Base-by-base conservation (phyloP, 2,797 vertebrate genomes). In the Lepidocolaptes lacrymiger region DNA sequence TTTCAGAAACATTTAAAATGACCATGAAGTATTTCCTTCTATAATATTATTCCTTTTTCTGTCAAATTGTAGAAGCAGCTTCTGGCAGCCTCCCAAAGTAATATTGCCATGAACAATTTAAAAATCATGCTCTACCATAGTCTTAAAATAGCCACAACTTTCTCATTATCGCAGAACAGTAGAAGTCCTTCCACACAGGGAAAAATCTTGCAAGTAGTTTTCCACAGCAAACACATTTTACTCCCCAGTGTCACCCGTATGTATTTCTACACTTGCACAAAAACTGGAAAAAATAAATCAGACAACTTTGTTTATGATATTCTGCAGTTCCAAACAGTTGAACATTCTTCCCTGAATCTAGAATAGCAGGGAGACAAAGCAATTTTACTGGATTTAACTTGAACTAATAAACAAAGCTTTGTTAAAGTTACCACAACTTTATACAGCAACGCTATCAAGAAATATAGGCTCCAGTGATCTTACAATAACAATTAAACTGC, bases 111-210 rank as follows among this genome's bases (percentile, higher is more conserved):
- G 73, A 91, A 93, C 85, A 94, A 93, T 83, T 83, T 6, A 85
- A 96, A 96, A 78, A 87, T 17, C 48, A 49, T 44, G 48, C 49
- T 73, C 58, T 63, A 90, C 49, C 41, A 56, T 2, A 46, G 62
- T 49, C 88, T 68, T 91, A 96, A 96, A 96, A 95, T 90, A 97
- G 85, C 83, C 85, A 30, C 83, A 94, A 67, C 43, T 92, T 94
- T 95, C 91, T 95, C 67, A 95, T 94, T 94, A 94, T 90, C 93
- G 59, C 3, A 0, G 79, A 93, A 54, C 89, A 94, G 83, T 85
- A 95, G 84, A 14, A 71, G 85, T 48, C 66, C 80, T 87, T 93
- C 51, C 43, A 80, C 79, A 76, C 18, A 76, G 67, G 52, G 54
- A 91, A 72, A 92, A 95, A 91, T 41, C 62, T 73, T 75, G 49